Base-by-base conservation (phyloP, 2,113 vertebrate genomes). In the Alethe diademata region DNA sequence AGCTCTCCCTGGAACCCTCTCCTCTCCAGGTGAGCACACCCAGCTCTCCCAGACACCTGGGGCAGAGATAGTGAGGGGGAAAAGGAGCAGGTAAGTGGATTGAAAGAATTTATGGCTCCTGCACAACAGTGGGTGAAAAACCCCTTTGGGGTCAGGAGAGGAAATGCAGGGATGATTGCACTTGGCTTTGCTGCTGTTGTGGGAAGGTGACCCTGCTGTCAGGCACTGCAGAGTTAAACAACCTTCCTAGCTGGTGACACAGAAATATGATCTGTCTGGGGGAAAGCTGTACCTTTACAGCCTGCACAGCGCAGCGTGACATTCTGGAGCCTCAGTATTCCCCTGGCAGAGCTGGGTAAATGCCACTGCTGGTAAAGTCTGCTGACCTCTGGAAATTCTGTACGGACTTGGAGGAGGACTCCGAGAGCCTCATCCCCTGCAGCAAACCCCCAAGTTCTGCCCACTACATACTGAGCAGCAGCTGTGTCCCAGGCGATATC, bases 191-290 rank as follows among this genome's bases (percentile, higher is more conserved):
- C 31, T 48, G 56, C 38, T 36, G 11, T 2, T 73, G n/a, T 1
- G 13, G 62, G 58, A 95, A 93, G 88, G 93, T 95, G 83, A 94
- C 74, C 91, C 70, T 29, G 71, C 38, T n/a, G 38, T 50, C 86
- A 79, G 82, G 67, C 67, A 38, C 28, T 16, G 67, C 86, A 29
- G 79, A 82, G 79, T 92, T 80, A 76, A 96, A 58, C 45, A 86
- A 9, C 47, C 69, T 83, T 19, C 54, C 38, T 33, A 12, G 2
- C 42, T 38, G 17, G 62, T 86, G 86, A 25, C 75, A 57, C 1
- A 42, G 76, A 61, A 83, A 76, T 53, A 33, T 11, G 79, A 88
- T 83, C 73, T 50, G 16, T 50, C 3, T 53, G 12, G 86, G 91
- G 89, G 54, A 92, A 92, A 76, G n/a, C 45, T 0, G 2, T 19